Evolutionary conservation across 2,113 vertebrate species (phyloP).

Genomic region (Erinaceus europaeus): DNA sequence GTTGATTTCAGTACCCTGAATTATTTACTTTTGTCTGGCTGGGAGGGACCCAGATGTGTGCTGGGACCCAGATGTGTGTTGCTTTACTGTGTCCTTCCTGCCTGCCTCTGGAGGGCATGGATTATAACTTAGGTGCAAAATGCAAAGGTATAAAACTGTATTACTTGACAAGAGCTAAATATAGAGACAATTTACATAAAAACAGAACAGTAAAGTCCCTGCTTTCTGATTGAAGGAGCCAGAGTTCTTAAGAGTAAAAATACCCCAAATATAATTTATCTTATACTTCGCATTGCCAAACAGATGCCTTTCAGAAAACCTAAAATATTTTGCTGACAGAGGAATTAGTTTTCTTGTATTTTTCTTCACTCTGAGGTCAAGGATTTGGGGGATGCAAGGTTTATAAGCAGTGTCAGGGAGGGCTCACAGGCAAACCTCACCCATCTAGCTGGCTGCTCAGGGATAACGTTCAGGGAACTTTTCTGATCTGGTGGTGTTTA

Average conservation of each 20-base stretch:
- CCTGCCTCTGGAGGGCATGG: neutral
- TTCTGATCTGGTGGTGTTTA: neutral
- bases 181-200: neutral
- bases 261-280: neutral
- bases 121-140: neutral
- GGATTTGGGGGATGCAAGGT: neutral
- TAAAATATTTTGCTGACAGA: neutral
- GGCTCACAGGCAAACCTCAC: neutral
- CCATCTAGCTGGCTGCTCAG: neutral
- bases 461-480: neutral
- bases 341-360: neutral
- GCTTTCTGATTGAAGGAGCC: neutral
- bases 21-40: neutral
- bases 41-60: neutral
- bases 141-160: neutral
- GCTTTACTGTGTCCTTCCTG: neutral
- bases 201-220: neutral
- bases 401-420: too few species aligned
- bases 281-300: neutral
- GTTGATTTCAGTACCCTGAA: neutral
- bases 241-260: neutral
- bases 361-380: neutral
- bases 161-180: neutral
- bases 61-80: rapidly evolving
- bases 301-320: neutral